Evolutionary conservation across 2,113 vertebrate species (phyloP).

Genomic region (Cranoglanis bouderius): DNA sequence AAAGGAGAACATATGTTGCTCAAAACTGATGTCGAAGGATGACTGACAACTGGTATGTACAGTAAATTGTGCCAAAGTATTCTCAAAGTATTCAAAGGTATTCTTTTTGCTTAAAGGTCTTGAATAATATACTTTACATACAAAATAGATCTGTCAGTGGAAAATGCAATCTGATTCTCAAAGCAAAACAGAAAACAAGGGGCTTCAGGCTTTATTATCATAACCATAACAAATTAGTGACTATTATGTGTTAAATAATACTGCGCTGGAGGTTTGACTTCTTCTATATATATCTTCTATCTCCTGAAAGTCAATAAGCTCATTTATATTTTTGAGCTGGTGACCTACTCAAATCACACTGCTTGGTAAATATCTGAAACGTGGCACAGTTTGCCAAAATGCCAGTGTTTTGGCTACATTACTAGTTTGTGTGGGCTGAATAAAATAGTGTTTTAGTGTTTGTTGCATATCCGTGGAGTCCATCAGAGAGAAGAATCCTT

Average conservation of each 20-base stretch:
- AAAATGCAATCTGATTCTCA: neutral
- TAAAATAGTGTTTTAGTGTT: constrained; percentile 2
- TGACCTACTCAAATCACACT: neutral
- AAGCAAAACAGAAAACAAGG: neutral
- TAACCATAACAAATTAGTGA: neutral
- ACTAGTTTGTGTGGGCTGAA: neutral
- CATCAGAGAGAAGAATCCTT: constrained; percentile 44
- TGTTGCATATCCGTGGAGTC: constrained; percentile 39
- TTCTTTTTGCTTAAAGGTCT: neutral
- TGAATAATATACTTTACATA: neutral
- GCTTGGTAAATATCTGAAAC: neutral
- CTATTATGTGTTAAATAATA: neutral
- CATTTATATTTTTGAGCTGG: neutral
- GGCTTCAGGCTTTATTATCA: neutral
- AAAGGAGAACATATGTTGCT: neutral
- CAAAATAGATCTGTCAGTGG: neutral
- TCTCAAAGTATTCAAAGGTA: neutral
- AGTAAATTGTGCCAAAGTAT: neutral
- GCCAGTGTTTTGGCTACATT: neutral
- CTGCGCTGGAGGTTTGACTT: neutral
- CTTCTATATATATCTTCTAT: constrained; percentile 5
- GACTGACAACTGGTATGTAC: neutral
- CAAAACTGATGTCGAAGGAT: neutral
- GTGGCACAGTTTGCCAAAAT: neutral
- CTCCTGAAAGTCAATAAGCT: neutral